Evolutionary conservation across 1,140 invertebrate genomes (phyloP), one percentile per base, ranked within the genome.

Genomic region (Acromyrmex echinatior): DNA sequence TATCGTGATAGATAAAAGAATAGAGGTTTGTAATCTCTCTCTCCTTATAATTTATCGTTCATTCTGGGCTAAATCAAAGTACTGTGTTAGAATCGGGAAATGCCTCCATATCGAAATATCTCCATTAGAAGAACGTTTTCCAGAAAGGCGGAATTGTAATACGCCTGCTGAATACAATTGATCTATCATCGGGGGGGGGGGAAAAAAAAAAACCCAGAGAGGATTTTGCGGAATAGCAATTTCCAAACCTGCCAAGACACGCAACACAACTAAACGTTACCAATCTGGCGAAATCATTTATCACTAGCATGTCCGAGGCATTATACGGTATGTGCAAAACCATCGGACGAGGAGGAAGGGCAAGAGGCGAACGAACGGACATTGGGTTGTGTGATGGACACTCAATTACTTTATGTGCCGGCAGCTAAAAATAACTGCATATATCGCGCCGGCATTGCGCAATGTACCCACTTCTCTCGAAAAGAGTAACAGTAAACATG

Each of bases 371-470:
- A 51, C 80, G 80, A 84, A 84, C 80, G 80, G 80, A 84, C 80
- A 84, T 76, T 76, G 80, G 80, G 70, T 84, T 84, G 80, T 84
- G 80, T 84, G 80, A 84, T 84, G 80, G 80, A 84, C 80, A 84
- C 80, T 84, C 80, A 84, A 84, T 84, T 84, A 84, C 80, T 84
- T 84, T 84, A 84, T 84, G 80, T 84, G 70, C 80, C 80, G 80
- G 80, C 80, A 84, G 80, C 80, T 84, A 84, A 84, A 84, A 84
- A 84, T 84, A 84, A 84, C 80, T 62, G 80, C 80, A 84, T 84
- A 84, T 62, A 84, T 84, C 80, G 80, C 70, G 70, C 80, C 80
- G 39, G n/a, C 68, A 62, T 76, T 81, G 78, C 80, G 39, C 80
- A 71, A 49, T 73, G 68, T 73, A 73, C 39, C 70, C 80, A 84